Conservation (phyloP, 1,140 invertebrate species). For the Aplysia californica region DNA sequence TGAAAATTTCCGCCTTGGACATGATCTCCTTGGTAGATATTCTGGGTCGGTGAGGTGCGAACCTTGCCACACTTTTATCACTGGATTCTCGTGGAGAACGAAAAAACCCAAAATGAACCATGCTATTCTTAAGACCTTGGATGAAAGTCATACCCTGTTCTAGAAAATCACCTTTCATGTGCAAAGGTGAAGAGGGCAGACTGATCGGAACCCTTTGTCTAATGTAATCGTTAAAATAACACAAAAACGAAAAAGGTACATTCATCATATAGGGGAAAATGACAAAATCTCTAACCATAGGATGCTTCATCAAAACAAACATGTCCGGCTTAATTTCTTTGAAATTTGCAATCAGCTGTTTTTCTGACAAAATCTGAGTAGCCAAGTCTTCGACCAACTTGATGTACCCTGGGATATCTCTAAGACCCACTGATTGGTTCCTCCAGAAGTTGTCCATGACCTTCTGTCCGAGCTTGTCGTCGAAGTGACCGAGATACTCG, state of each 20-base stretch:
- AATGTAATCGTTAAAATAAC: conserved; percentile 9
- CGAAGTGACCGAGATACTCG: too few relatives aligned
- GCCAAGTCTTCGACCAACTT: background rate
- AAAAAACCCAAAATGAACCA: background rate
- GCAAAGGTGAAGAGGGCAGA: background rate
- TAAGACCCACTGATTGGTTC: too few relatives aligned
- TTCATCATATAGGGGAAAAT: background rate
- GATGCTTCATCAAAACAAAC: background rate
- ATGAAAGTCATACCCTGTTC: background rate
- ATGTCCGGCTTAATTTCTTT: too few relatives aligned
- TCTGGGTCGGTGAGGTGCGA: too few relatives aligned
- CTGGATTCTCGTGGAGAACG: background rate
- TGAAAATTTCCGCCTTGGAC: too few relatives aligned
- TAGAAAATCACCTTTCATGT: background rate
- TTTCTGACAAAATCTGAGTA: background rate
- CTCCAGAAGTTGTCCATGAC: background rate
- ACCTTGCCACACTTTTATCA: conserved; percentile 2
- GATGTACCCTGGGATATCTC: background rate
- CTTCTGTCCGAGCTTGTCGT: background rate
- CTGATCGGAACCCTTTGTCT: too few relatives aligned
- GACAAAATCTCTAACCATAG: background rate
- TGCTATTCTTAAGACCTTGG: background rate
- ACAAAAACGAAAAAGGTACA: background rate
- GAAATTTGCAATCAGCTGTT: background rate
- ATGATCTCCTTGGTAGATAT: too few relatives aligned